Evolutionary conservation across 2,888 invertebrate species (phyloP).

Genomic region (Malthinus flaveolus): DNA sequence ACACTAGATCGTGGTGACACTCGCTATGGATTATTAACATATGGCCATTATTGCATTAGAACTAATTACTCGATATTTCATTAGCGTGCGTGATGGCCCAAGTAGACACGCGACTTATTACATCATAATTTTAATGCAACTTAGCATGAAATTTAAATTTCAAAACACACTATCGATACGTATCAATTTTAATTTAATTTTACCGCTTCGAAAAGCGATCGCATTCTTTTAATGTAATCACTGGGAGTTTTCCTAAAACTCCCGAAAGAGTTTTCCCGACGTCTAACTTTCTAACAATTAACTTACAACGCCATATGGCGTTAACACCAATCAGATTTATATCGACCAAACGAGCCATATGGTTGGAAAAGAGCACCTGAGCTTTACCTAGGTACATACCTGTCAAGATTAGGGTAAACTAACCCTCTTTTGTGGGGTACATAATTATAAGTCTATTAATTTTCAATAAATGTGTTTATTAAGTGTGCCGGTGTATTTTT

Average conservation of each 20-base stretch:
- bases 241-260: neutral
- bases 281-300: neutral
- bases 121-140: slow-evolving; percentile 22
- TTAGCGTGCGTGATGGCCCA: slow-evolving; percentile 45
- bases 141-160: slow-evolving; percentile 16
- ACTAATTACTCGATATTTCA: slow-evolving; percentile 52
- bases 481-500: no score
- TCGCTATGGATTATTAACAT: slow-evolving; percentile 45
- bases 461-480: slow-evolving; percentile 8
- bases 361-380: slow-evolving; percentile 19
- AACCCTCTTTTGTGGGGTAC: neutral
- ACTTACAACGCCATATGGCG: slow-evolving; percentile 14
- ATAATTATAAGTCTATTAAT: slow-evolving; percentile 17
- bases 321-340: slow-evolving; percentile 18
- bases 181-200: neutral
- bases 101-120: slow-evolving; percentile 30
- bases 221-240: no score
- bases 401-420: slow-evolving; percentile 2
- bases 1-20: slow-evolving; percentile 27
- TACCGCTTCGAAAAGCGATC: neutral
- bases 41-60: slow-evolving; percentile 51
- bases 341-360: slow-evolving; percentile 20
- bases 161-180: slow-evolving; percentile 2
- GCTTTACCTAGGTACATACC: slow-evolving; percentile 15
- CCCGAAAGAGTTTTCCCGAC: neutral